These are phyloP conservation scores for Naja naja DNA, from an alignment of 2,113 vertebrate genomes.

Conservation along the genomic window DNA sequence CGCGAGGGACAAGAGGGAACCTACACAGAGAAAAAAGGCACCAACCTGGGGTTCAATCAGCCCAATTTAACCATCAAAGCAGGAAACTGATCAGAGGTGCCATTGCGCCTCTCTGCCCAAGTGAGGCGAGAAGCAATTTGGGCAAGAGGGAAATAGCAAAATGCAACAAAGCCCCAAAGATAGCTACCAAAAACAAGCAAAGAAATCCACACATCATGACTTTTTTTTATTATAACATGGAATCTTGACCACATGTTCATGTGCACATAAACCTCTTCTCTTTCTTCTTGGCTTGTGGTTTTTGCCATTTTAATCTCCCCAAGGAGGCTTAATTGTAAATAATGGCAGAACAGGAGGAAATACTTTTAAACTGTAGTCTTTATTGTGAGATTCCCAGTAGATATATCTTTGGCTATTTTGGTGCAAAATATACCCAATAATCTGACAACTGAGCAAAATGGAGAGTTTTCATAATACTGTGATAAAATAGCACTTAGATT, in stretches of 20 bases:
- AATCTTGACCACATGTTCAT: neutral
- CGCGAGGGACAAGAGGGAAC: conserved; percentile 13
- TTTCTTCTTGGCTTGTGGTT: neutral
- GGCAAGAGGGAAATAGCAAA: neutral
- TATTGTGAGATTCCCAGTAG: neutral
- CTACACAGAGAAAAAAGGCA: neutral
- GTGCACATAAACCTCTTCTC: neutral
- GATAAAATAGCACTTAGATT: no score
- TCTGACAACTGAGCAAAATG: neutral
- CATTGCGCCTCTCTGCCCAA: neutral
- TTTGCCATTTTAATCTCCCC: neutral
- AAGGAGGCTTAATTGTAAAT: neutral
- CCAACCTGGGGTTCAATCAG: conserved; percentile 15
- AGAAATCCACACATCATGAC: neutral
- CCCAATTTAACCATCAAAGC: conserved; percentile 20
- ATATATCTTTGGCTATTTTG: neutral
- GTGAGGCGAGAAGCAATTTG: neutral
- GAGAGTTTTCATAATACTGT: neutral
- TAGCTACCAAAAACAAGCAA: neutral
- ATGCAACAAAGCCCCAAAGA: neutral
- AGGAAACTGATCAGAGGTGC: neutral
- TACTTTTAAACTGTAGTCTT: neutral
- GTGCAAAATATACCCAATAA: neutral
- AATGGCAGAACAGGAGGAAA: neutral
- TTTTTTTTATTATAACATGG: neutral